Percentiles rank a stretch among this genome's conserved stretches.
These are phyloP conservation scores for Drosophila lowei DNA, from an alignment of 1,140 invertebrate genomes.

Conservation along the genomic window DNA sequence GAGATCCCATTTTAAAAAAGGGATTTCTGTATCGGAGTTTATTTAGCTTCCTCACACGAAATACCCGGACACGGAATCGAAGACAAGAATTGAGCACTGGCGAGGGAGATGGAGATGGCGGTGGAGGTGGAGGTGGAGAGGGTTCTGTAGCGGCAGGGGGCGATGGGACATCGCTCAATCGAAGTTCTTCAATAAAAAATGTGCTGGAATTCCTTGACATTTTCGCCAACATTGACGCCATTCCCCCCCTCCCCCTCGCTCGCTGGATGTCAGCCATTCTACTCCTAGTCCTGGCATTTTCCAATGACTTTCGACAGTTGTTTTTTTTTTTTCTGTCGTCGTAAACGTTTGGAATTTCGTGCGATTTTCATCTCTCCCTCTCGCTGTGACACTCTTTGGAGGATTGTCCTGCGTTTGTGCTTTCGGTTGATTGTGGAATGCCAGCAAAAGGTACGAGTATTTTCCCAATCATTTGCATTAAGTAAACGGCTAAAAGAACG, in stretches of 20 bases:
- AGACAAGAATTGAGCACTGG: background rate
- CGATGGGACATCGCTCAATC: conserved; percentile 53
- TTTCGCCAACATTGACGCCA: conserved; percentile 51
- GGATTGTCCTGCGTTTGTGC: conserved; percentile 65
- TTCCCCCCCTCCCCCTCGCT: background rate
- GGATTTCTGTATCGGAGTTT: conserved; percentile 67
- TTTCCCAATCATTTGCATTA: conserved; percentile 47
- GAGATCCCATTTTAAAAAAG: conserved; percentile 45
- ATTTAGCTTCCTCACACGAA: conserved; percentile 52
- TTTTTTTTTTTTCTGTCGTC: conserved; percentile 27
- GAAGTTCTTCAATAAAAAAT: conserved; percentile 73
- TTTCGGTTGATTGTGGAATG: conserved; percentile 17
- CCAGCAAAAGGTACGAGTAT: conserved; percentile 27
- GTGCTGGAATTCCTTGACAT: conserved; percentile 63
- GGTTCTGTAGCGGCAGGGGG: background rate
- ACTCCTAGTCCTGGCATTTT: conserved; percentile 25
- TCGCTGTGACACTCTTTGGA: conserved; percentile 9
- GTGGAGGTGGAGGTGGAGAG: background rate
- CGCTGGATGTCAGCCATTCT: background rate
- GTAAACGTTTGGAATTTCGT: conserved; percentile 63
- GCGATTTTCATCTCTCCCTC: conserved; percentile 39
- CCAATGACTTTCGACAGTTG: conserved; percentile 37
- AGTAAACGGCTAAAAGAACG: conserved; percentile 15
- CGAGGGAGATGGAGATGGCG: background rate
- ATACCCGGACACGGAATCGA: background rate